Base-by-base conservation (phyloP, 2,113 vertebrate genomes). In the Tenrec ecaudatus region DNA sequence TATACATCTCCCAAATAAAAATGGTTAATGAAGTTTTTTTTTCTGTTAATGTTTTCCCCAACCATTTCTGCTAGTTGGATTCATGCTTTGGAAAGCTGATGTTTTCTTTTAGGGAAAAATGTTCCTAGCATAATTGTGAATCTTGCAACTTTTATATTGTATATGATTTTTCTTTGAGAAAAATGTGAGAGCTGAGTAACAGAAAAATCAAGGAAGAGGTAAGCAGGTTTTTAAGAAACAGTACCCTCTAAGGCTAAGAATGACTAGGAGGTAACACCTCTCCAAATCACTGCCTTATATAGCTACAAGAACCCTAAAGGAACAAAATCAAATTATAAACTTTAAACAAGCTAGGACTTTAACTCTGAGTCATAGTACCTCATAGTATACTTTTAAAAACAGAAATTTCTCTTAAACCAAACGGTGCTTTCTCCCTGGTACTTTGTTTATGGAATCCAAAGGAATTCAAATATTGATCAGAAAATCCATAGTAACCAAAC, bases 211-310 rank as follows among this genome's bases (percentile, higher is more conserved):
- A 66, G 36, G 58, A 29, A 85, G 38, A 7, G 6, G 25, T 78
- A 62, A 88, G 68, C n/a, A 68, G n/a, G 0, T 47, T 90, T 69
- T 91, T 25, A 78, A 88, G 62, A 90, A 88, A 38, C 29, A 47
- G 9, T 87, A 66, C 40, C 87, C 76, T 86, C 29, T 27, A 43
- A 91, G 81, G 43, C 19, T 20, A 86, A 38, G 27, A 94, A 84
- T 78, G 47, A 77, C 31, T 40, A 3, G 23, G 31, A 27, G 31
- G 15, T 53, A 11, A 20, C 29, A 12, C 3, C 36, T 85, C 84
- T 92, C 36, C 38, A 82, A 78, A 73, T 68, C 76, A 86, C 36
- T 47, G 29, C 11, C 9, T 91, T 84, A 20, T 82, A 25, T 89
- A 76, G 82, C n/a, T 78, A 66, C 0, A 47, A 58, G 47, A 77